These are phyloP conservation scores for Archilochus colubris DNA, from an alignment of 2,113 vertebrate genomes.

Conservation along the genomic window DNA sequence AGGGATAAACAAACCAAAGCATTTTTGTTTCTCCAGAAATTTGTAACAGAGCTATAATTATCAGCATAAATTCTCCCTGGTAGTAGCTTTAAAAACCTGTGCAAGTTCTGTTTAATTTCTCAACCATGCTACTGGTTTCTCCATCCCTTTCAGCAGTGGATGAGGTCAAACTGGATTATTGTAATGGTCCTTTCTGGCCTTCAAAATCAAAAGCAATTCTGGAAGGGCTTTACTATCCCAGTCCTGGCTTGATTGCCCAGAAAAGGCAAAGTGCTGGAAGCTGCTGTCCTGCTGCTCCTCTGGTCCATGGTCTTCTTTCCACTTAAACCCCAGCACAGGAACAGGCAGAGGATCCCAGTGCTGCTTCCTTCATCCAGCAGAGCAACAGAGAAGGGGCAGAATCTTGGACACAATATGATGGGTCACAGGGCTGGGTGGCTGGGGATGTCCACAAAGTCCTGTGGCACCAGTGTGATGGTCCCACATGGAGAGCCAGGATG, in stretches of 20 bases:
- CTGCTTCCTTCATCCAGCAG: background rate
- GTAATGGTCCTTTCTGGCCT: background rate
- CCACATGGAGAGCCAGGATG: rapidly evolving
- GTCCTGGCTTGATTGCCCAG: background rate
- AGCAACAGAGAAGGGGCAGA: background rate
- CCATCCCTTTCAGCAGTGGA: background rate
- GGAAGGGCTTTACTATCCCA: background rate
- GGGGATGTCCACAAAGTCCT: background rate
- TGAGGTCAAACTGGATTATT: background rate
- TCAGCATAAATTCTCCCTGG: background rate
- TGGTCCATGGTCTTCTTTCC: background rate
- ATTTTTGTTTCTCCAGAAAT: background rate
- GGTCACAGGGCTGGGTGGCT: rapidly evolving
- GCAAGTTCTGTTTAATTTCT: background rate
- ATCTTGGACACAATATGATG: rapidly evolving
- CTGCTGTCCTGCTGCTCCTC: background rate
- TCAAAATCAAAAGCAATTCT: background rate
- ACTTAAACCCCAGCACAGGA: background rate
- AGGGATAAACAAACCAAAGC: background rate
- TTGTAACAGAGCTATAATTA: background rate
- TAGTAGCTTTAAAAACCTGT: background rate
- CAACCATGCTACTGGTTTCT: background rate
- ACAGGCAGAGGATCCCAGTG: background rate
- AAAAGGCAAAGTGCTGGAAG: background rate
- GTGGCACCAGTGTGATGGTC: rapidly evolving